Percentiles rank a stretch among this genome's conserved stretches.
These are phyloP conservation scores for Callipepla californica DNA, from an alignment of 2,113 vertebrate genomes.

Conservation along the genomic window DNA sequence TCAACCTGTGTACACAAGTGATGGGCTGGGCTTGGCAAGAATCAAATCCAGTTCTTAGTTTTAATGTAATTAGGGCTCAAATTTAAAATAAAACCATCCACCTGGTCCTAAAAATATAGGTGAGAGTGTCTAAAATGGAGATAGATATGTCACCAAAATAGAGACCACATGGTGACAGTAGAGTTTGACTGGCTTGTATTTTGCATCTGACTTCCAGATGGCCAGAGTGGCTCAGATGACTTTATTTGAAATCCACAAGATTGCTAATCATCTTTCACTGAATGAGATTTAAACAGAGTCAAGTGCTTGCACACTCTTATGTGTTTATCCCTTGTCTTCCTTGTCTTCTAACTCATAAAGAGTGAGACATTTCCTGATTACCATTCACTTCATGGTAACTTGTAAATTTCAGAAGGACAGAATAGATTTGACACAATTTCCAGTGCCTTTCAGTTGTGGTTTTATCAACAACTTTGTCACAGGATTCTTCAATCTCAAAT, in stretches of 20 bases:
- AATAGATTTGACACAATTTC: neutral
- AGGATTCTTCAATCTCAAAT: neutral
- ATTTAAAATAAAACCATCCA: neutral
- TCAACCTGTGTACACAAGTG: too few relatives aligned
- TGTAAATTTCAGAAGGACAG: neutral
- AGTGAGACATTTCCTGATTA: neutral
- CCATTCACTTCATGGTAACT: neutral
- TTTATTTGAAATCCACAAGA: neutral
- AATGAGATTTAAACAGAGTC: neutral
- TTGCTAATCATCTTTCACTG: accelerated
- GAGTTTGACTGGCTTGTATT: neutral
- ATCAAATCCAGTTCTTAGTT: accelerated
- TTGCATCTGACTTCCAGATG: neutral
- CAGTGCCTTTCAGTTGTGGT: neutral
- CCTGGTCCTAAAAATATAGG: neutral
- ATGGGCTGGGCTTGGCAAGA: neutral
- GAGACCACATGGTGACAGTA: neutral
- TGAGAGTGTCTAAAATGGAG: neutral
- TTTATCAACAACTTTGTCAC: neutral
- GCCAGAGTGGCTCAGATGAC: neutral
- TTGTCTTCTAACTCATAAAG: neutral
- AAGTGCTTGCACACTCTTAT: neutral
- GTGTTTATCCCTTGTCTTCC: neutral
- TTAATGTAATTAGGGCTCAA: neutral
- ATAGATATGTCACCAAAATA: neutral